Evolutionary conservation across 1,140 invertebrate genomes (phyloP), one percentile per base, ranked within the genome.

Genomic region (Drosophila cardini): DNA sequence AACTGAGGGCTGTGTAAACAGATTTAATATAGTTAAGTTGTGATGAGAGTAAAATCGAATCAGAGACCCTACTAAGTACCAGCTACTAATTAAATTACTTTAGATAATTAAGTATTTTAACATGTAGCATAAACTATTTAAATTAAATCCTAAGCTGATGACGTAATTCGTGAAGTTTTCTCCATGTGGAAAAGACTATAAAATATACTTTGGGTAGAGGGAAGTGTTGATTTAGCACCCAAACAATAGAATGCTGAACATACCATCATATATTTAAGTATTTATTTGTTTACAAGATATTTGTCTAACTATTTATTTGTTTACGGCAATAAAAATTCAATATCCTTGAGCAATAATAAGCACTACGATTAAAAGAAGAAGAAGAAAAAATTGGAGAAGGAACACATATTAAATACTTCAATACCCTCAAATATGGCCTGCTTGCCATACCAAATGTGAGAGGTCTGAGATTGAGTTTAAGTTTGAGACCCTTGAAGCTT

Each of bases 281-380:
- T 78, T 85, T 85, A 86, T 79, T 72, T 86, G 76, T 79, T 79
- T 87, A 82, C 79, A 63, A 55, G 50, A 82, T 77, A 71, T 79
- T 79, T 78, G 62, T 56, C 36, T 65, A 73, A 76, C 72, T 73
- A 74, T 77, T 78, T 81, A 82, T 87, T 79, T 83, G 82, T 79
- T 79, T 79, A 71, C 72, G 69, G 43, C 69, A 38, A 76, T 68
- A 83, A 75, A 80, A 80, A 80, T 73, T 69, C 50, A 71, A 80
- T 50, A 61, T 38, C 18, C 16, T 34, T 6, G 16, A 42, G 68
- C 73, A 53, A 80, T 73, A 85, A 73, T 80, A 73, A 85, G 69
- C 61, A 85, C 64, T 53, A 62, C 50, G 60, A 82, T 82, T 70
- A 64, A 26, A 26, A 26, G 5, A 26, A 26, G 4, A 57, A 36